Base-by-base conservation (phyloP, 2,113 vertebrate species). In the Struthidea cinerea region DNA sequence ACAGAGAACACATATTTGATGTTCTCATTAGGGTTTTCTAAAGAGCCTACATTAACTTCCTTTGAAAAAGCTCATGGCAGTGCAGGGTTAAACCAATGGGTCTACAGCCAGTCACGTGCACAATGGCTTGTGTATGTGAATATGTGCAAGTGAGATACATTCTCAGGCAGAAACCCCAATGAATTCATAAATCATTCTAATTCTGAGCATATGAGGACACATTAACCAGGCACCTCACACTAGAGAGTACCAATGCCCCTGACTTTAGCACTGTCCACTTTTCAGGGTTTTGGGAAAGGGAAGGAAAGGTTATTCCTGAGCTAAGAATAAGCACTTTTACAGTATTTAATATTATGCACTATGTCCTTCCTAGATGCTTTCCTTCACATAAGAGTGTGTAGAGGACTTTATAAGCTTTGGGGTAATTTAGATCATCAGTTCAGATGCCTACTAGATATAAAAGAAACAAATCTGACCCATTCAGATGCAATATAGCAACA, bases 161-260 rank as follows among this genome's bases (percentile, higher is more conserved):
- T 12, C n/a, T 10, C 28, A 53, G 52, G 17, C 22, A 83, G 52
- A 67, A 59, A 27, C 13, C 14, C 23, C 42, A 63, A 8, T 21
- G 11, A 68, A 41, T 42, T 59, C 10, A 47, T 30, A 37, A 64
- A 76, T 23, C 13, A 9, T 75, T 79, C 37, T 35, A 18, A 79
- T 57, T 77, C 70, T 49, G 24, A 65, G 50, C 28, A 19, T 23
- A 12, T 23, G 5, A 85, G 27, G 22, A 65, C n/a, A 79, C 10
- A 23, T 69, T 55, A 56, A 30, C 14, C 10, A 14, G 20, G 13
- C 39, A 76, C 17, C 41, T n/a, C 49, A 44, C 24, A 55, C 10
- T 22, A 4, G 0, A 46, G 24, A 30, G 8, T 16, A 39, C 1
- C 23, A 73, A 4, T 37, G 44, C 2, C 27, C 26, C 23, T 46